Percentiles rank a stretch among this genome's conserved stretches.
These are phyloP conservation scores for Chrysogorgia sp. DNA, from an alignment of 92 coral and sea anemone species.

Conservation along the genomic window DNA sequence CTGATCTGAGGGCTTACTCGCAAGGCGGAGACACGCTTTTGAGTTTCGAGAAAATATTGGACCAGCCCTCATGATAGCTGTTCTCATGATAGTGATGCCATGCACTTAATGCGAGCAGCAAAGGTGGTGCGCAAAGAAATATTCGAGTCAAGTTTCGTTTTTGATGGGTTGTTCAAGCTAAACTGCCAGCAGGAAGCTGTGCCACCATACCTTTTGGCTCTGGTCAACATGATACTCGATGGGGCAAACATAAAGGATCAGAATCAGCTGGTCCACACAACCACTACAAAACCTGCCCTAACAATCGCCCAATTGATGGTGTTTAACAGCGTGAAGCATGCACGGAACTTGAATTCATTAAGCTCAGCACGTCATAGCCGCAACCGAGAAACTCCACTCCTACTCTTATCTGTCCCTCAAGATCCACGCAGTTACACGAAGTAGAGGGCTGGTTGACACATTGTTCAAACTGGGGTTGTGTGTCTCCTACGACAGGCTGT, in stretches of 20 bases:
- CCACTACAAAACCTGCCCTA: background rate
- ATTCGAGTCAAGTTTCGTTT: constrained; percentile 3
- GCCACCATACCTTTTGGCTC: constrained; percentile 38
- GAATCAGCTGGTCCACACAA: constrained; percentile 26
- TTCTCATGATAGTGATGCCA: constrained; percentile 47
- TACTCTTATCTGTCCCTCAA: constrained; percentile 57
- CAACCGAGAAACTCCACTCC: constrained; percentile 50
- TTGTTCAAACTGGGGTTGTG: constrained; percentile 53
- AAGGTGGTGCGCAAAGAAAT: constrained; percentile 36
- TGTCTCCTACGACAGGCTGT: constrained; percentile 62
- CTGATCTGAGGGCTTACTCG: constrained; percentile 36
- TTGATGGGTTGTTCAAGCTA: constrained; percentile 14
- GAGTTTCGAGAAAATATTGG: constrained; percentile 54
- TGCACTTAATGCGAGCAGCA: constrained; percentile 42
- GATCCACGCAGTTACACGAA: constrained; percentile 63
- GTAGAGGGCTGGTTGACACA: constrained; percentile 57
- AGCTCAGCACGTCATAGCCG: constrained; percentile 37
- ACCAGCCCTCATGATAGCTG: constrained; percentile 48
- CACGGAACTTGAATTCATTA: constrained; percentile 25
- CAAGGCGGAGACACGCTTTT: constrained; percentile 49
- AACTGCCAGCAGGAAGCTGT: constrained; percentile 52
- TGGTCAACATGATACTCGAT: constrained; percentile 51
- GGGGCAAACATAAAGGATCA: constrained; percentile 52
- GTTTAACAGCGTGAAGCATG: constrained; percentile 48
- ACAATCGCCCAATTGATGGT: constrained; percentile 45